Evolutionary conservation across 1,140 invertebrate species (phyloP).

Genomic region (Coelopa frigida): DNA sequence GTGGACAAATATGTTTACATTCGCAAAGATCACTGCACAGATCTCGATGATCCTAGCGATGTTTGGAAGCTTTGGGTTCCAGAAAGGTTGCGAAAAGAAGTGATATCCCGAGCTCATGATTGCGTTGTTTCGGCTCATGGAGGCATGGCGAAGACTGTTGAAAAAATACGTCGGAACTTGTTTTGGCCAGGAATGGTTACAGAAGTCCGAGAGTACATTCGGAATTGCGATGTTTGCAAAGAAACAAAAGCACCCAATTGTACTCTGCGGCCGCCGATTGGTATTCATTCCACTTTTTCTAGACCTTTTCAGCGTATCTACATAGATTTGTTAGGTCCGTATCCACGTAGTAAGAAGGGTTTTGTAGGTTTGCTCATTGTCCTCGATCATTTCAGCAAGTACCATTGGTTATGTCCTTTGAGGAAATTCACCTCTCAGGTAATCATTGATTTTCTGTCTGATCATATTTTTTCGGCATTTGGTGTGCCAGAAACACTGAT

Average conservation of each 20-base stretch:
- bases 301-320: conserved; percentile 14
- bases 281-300: neutral
- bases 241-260: conserved; percentile 12
- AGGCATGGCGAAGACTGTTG: conserved; percentile 14
- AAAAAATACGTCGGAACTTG: conserved; percentile 7
- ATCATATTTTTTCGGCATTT: conserved; percentile 5
- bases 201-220: conserved; percentile 10
- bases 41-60: too few species aligned
- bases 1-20: too few species aligned
- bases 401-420: conserved; percentile 4
- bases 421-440: conserved; percentile 6
- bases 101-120: conserved; percentile 8
- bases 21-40: too few species aligned
- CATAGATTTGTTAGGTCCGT: conserved; percentile 16
- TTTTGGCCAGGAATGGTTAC: conserved; percentile 11
- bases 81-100: neutral
- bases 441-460: conserved; percentile 5
- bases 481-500: too few species aligned
- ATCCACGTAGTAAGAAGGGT: conserved; percentile 8
- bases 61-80: conserved; percentile 17
- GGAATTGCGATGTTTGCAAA: conserved; percentile 9
- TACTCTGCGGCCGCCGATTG: conserved; percentile 11
- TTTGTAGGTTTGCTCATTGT: conserved; percentile 11
- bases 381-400: conserved; percentile 11
- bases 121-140: conserved; percentile 5